These are phyloP conservation scores for Mystacides longicornis DNA, from an alignment of 2,888 invertebrate genomes.

Conservation along the genomic window DNA sequence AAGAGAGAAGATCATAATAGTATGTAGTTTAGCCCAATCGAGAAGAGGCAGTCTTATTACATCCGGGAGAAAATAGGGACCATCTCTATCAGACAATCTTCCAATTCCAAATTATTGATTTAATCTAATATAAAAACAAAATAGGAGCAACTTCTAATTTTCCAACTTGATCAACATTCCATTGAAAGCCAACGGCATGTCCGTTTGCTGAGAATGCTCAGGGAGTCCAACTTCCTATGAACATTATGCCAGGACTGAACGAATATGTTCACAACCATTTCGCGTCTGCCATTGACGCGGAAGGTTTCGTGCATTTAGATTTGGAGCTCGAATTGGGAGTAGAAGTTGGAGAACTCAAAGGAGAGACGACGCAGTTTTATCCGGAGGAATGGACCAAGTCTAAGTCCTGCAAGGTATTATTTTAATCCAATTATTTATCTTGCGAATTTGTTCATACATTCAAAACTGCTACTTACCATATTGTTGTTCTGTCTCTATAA, in stretches of 20 bases:
- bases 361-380: not conserved
- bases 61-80: not conserved
- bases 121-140: too few relatives aligned
- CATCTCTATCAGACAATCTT: too few relatives aligned
- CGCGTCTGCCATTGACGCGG: constrained; percentile 20
- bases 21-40: not conserved
- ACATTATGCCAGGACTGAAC: constrained; percentile 23
- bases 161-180: not conserved
- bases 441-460: too few relatives aligned
- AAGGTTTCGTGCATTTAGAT: constrained; percentile 23
- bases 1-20: not conserved
- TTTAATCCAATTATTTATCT: too few relatives aligned
- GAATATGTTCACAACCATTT: constrained; percentile 15
- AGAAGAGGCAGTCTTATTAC: too few relatives aligned
- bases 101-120: too few relatives aligned
- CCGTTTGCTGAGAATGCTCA: not conserved
- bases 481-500: too few relatives aligned
- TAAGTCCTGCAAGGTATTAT: constrained; percentile 11
- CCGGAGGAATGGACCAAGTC: constrained; percentile 13
- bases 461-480: too few relatives aligned
- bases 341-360: constrained; percentile 12
- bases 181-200: not conserved
- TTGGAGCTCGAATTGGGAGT: constrained; percentile 19
- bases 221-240: not conserved
- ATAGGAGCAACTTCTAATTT: too few relatives aligned